A percentile compares a stretch with the other conserved stretches of the same genome.
These are phyloP conservation scores for Sarotherodon lohbergeri DNA, from an alignment of 2,113 vertebrate species.

Conservation along the genomic window DNA sequence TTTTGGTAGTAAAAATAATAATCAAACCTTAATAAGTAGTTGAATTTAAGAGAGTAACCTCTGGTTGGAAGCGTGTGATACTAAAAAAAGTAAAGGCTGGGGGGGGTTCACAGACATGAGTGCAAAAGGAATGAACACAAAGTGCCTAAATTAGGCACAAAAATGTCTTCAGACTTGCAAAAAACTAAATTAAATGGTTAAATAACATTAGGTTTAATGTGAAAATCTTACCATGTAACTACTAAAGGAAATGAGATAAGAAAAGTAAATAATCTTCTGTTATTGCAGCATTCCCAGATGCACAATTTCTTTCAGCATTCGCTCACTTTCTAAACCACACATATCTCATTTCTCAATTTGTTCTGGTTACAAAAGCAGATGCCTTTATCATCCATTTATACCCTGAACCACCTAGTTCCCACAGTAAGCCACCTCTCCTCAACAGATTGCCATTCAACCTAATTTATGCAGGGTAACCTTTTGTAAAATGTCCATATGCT, in stretches of 20 bases:
- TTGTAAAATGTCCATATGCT: slow-evolving; percentile 70
- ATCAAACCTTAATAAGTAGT: neutral
- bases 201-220: neutral
- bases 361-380: slow-evolving; percentile 2
- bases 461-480: slow-evolving; percentile 68
- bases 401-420: slow-evolving; percentile 5
- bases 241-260: neutral
- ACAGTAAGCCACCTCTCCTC: slow-evolving; percentile 32
- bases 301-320: neutral
- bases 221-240: neutral
- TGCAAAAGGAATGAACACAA: neutral
- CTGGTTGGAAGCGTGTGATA: neutral
- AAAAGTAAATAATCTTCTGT: neutral
- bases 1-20: neutral
- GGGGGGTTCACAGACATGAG: neutral
- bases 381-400: slow-evolving; percentile 35
- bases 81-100: neutral
- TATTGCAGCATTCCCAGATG: neutral
- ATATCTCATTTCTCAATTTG: neutral
- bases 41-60: neutral
- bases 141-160: neutral
- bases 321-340: neutral
- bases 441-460: slow-evolving; percentile 62
- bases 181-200: neutral
- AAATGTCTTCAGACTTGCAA: neutral